Percentiles rank a stretch among this genome's conserved stretches.
These are phyloP conservation scores for Loxodonta africana DNA, from an alignment of 2,113 vertebrate species.

Conservation along the genomic window DNA sequence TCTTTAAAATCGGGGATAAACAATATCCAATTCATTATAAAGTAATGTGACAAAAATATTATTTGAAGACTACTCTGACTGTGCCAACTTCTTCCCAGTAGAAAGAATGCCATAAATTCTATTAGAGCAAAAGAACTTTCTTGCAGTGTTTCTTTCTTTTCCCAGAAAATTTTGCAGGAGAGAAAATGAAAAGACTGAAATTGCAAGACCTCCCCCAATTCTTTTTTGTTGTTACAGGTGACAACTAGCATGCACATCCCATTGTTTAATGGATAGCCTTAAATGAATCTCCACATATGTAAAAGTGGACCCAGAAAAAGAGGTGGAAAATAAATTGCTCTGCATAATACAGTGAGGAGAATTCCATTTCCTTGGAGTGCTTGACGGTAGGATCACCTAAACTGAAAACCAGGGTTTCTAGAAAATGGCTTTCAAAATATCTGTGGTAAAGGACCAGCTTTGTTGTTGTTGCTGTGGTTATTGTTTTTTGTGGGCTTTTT, in stretches of 20 bases:
- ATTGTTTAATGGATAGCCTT: not conserved
- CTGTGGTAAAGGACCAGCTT: not conserved
- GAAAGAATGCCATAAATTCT: not conserved
- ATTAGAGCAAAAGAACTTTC: not conserved
- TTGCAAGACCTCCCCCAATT: not conserved
- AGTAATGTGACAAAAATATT: not conserved
- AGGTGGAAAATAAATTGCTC: not conserved
- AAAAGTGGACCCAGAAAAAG: not conserved
- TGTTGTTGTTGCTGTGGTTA: not conserved
- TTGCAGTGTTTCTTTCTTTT: not conserved
- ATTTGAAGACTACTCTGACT: conserved; percentile 38
- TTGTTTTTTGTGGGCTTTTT: not conserved
- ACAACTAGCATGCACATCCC: not conserved
- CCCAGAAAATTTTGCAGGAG: not conserved
- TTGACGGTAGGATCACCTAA: not conserved
- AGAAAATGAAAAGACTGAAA: not conserved
- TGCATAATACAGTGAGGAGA: not conserved
- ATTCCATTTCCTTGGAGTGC: not conserved
- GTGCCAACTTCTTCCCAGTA: not conserved
- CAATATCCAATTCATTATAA: not conserved
- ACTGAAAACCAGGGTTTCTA: not conserved
- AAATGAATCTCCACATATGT: not conserved
- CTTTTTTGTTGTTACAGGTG: not conserved
- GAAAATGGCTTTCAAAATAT: not conserved
- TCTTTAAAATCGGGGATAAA: not conserved